Evolutionary conservation across 2,888 invertebrate genomes (phyloP), one percentile per base, ranked within the genome.

Genomic region (Caenorhabditis sp.): DNA sequence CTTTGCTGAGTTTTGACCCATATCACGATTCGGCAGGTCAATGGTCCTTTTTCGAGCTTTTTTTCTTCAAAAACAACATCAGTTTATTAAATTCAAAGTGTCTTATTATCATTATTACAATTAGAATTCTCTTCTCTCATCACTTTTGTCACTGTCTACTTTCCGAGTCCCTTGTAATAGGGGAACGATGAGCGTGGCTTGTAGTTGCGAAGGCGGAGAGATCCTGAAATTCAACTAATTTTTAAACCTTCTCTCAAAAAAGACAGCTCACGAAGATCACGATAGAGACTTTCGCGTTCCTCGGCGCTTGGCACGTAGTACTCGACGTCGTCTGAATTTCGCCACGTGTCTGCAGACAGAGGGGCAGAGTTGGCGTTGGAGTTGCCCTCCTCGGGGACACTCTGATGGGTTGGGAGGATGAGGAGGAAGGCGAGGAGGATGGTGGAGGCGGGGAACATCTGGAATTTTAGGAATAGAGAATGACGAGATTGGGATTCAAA

Each of bases 21-120:
- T 24, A 14, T 98, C 87, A 98, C 97, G 94, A 95, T 97, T 8
- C 94, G 98, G 91, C 97, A 98, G 94, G 97, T 98, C 35, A 98
- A 98, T 68, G 22, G 47, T 24, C 47, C 54, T 69, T 49, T 49
- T 22, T 49, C 1, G 22, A 2, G 26, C 38, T 41, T 2, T n/a
- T 49, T 47, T 35, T 61, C 26, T 44, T 44, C 24, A 14, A 14
- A 24, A 24, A 51, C 12, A 19, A 47, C 16, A 47, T 47, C 7
- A 8, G n/a, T 47, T 47, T 47, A 19, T 19, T 16, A 47, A n/a
- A 47, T 19, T 31, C 31, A 31, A 31, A 31, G 31, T n/a, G n/a
- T n/a, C n/a, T n/a, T 44, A 44, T 3, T 7, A 44, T 12, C 14
- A 14, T 3, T 14, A 47, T 31, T 31, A 10, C 2, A 19, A 5